Base-by-base conservation (phyloP, 1,140 invertebrate genomes). In the Penaeus vannamei region DNA sequence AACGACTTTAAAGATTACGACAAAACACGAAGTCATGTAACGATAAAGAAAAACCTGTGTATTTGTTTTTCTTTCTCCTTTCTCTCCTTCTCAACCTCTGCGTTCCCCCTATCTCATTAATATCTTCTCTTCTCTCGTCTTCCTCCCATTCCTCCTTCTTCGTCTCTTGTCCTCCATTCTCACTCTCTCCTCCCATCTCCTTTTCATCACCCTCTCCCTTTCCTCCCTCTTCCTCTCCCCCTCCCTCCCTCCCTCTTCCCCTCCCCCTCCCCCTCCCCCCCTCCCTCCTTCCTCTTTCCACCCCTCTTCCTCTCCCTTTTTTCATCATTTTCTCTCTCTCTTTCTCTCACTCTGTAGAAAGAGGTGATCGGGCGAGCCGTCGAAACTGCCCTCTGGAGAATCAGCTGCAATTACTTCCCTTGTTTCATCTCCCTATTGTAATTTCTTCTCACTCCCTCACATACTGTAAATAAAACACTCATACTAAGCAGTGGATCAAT, bases 401-500 rank as follows among this genome's bases (percentile, higher is more conserved):
- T 64, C 5, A 17, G 8, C 23, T 20, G 59, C 80, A 88, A 88
- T 88, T 88, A 88, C 86, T 88, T 84, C 76, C 62, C 81, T 62
- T 77, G 80, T 88, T 88, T 88, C 86, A 77, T 88, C 86, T 88
- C 86, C 86, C 66, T 69, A 83, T 83, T 83, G 86, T 88, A 88
- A 88, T 88, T 83, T 88, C 86, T 88, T 81, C 77, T 42, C 76
- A 62, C 85, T 83, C 86, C 86, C 64, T 42, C 66, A 88, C 86
- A 88, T 88, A 84, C 72, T 88, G 86, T 88, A 88, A 88, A 88
- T 88, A 88, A 88, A 88, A 88, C 86, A 88, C 22, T 77, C 85
- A 66, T 76, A 64, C 69, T 46, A 80, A 83, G 46, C 66, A 17
- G 86, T 17, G 66, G 66, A n/a, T 32, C 53, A 53, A 53, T 53